Base-by-base conservation (phyloP, 1,140 invertebrate species). In the Nephotettix cincticeps region DNA sequence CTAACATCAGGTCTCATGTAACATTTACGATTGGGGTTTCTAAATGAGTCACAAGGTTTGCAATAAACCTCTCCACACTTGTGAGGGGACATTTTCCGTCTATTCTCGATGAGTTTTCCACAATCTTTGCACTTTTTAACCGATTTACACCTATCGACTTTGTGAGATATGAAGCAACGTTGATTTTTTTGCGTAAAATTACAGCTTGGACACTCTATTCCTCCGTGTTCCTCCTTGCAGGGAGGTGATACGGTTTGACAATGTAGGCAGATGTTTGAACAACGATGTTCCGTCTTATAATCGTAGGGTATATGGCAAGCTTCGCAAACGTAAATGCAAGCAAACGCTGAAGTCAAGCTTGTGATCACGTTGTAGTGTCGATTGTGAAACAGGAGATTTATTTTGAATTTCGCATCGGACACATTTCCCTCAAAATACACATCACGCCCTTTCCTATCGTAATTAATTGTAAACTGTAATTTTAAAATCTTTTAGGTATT, bases 341-440 rank as follows among this genome's bases (percentile, higher is more conserved):
- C 61, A 21, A 65, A 65, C 9, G 61, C 61, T 13, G 61, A 19
- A 23, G 61, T 65, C 28, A 65, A 30, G 27, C 61, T 65, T 4
- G 61, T 65, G 14, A 65, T 65, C 30, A 65, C 61, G 30, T 65
- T 65, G 30, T 11, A 65, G 27, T 65, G 61, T 30, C 61, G 14
- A 23, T 65, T 27, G 61, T 32, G 30, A 21, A 29, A 32, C 61
- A 65, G 29, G 11, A 65, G 27, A 29, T 65, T 65, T 13, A 65
- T 65, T 19, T 65, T 65, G 4, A 29, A 11, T n/a, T n/a, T n/a
- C 13, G 61, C 19, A 14, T 65, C 23, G 11, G 51, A 11, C 9
- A 13, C 28, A 11, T 9, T 14, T 9, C 61, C 61, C 13, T 30
- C 28, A 27, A 65, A 65, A 30, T 29, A 29, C 3, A 32, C 27